A percentile compares a stretch with the other conserved stretches of the same genome.
phyloP scores from a whole-genome alignment of 2,888 invertebrate species.

The Cephalotes varians region DNA sequence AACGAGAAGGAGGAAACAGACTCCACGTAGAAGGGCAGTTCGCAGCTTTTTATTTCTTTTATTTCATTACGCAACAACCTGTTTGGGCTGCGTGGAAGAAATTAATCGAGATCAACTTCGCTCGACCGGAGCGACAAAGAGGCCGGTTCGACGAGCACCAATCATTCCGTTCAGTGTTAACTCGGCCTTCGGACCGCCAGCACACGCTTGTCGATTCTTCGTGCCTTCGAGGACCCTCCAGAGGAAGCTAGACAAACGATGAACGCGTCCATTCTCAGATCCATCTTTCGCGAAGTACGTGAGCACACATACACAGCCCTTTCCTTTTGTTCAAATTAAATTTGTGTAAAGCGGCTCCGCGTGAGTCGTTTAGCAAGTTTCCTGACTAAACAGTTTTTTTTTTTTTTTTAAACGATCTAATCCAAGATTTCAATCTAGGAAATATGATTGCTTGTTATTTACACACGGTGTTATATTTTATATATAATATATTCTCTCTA shows the following conservation, averaged over 20 bases:
- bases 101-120: constrained; percentile 6
- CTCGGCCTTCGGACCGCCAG: constrained; percentile 24
- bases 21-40: background rate
- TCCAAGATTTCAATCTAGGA: background rate
- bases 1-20: background rate
- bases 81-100: constrained; percentile 41
- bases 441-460: background rate
- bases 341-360: background rate
- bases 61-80: constrained; percentile 68
- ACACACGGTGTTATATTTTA: background rate
- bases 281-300: constrained; percentile 61
- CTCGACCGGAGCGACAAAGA: background rate
- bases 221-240: background rate
- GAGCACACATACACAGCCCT: background rate
- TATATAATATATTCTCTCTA: background rate
- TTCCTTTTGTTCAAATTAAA: background rate
- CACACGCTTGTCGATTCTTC: background rate
- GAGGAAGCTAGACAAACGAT: constrained; percentile 12
- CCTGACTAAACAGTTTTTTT: background rate
- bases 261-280: constrained; percentile 48
- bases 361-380: background rate
- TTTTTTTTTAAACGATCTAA: background rate
- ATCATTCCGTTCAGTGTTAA: constrained; percentile 54
- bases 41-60: constrained; percentile 49
- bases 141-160: background rate